Evolutionary conservation across 2,797 vertebrate species (phyloP).

Genomic region (Pteropus rufus): DNA sequence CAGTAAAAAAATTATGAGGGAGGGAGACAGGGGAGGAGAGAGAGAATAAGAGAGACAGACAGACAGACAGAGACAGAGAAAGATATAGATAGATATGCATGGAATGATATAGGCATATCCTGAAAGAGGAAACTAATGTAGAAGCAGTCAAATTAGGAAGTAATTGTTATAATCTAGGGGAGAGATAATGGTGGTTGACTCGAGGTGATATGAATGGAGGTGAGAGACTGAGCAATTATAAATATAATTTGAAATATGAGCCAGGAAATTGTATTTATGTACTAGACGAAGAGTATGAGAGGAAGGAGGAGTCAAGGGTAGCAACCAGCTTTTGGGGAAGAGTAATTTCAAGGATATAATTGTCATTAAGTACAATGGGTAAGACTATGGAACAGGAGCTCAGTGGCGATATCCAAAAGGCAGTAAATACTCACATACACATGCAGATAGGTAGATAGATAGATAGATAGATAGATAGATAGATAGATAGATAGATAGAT

Average conservation of each 20-base stretch:
- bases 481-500: rapidly evolving
- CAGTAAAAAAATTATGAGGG: neutral
- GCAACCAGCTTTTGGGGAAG: neutral
- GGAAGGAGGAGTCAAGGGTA: neutral
- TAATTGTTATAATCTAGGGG: neutral
- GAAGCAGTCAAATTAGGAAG: neutral
- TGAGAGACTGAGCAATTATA: neutral
- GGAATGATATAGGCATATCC: neutral
- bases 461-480: neutral
- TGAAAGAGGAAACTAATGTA: neutral
- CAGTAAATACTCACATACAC: neutral
- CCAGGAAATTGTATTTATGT: neutral
- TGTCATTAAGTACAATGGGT: neutral
- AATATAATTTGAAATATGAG: neutral
- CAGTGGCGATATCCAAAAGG: neutral
- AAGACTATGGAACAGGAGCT: neutral
- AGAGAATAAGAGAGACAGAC: neutral
- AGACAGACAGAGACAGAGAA: neutral
- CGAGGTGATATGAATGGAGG: neutral
- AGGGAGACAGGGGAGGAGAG: neutral
- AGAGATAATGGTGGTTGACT: neutral
- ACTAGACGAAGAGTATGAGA: neutral
- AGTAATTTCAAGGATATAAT: neutral
- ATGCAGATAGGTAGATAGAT: no score
- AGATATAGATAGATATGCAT: neutral